Evolutionary conservation across 2,888 invertebrate genomes (phyloP).

Genomic region (Hyalella azteca): DNA sequence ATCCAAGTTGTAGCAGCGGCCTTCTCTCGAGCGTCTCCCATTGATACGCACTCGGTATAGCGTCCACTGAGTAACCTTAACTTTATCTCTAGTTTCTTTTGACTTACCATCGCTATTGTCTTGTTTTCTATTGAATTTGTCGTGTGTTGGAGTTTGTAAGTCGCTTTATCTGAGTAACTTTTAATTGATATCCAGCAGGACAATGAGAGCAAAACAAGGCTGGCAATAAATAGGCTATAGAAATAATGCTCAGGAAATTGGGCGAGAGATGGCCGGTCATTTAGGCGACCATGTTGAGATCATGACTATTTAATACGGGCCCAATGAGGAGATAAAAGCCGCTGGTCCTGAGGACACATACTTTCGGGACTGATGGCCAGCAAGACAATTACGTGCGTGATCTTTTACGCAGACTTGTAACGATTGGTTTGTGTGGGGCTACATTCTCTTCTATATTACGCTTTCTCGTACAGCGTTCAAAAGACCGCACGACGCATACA

Average conservation of each 20-base stretch:
- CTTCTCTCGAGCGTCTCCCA: slow-evolving; percentile 11
- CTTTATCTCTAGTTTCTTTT: slow-evolving; percentile 32
- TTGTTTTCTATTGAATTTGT: slow-evolving; percentile 35
- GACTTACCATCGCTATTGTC: slow-evolving; percentile 28
- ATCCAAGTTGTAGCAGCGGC: background rate
- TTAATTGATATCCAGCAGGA: slow-evolving; percentile 41
- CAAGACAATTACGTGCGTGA: slow-evolving; percentile 12
- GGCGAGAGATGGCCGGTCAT: slow-evolving; percentile 26
- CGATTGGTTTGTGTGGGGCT: slow-evolving; percentile 16
- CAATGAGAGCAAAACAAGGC: slow-evolving; percentile 35
- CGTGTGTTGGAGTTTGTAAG: slow-evolving; percentile 35
- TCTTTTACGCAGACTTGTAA: slow-evolving; percentile 16
- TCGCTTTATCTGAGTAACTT: slow-evolving; percentile 38
- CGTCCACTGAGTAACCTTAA: slow-evolving; percentile 22
- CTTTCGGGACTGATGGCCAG: slow-evolving; percentile 11
- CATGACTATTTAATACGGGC: slow-evolving; percentile 35
- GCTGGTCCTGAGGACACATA: slow-evolving; percentile 22
- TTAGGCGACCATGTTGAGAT: slow-evolving; percentile 11
- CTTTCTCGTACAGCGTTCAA: background rate
- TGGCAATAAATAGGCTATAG: slow-evolving; percentile 32
- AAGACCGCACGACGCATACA: background rate
- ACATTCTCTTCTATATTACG: background rate
- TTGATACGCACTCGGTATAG: slow-evolving; percentile 25
- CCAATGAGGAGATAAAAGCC: slow-evolving; percentile 8
- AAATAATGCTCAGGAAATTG: slow-evolving; percentile 35